A percentile compares a stretch with the other conserved stretches of the same genome.
phyloP scores from a whole-genome alignment of 2,113 vertebrate species.

The Leucosticte australis region DNA sequence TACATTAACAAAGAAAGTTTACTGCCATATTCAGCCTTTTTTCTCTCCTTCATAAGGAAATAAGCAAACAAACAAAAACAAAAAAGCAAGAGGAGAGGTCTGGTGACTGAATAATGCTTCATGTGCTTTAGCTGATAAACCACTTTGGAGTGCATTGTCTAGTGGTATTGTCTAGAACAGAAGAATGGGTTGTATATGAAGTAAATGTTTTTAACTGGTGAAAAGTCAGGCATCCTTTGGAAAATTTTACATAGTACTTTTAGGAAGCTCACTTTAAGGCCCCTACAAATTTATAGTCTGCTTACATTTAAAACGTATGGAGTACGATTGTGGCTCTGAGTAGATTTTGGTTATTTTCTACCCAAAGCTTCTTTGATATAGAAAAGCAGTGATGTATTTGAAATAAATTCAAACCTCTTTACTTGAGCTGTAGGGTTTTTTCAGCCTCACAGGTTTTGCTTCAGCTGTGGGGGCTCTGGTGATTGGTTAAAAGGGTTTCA shows the following conservation, averaged over 20 bases:
- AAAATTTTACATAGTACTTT: neutral
- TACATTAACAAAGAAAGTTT: neutral
- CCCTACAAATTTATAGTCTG: neutral
- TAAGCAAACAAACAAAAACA: neutral
- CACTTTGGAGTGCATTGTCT: neutral
- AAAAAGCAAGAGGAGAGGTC: neutral
- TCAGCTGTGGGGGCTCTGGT: neutral
- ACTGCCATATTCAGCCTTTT: neutral
- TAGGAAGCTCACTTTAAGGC: neutral
- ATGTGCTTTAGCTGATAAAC: neutral
- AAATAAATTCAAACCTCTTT: neutral
- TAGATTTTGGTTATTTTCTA: neutral
- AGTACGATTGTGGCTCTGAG: neutral
- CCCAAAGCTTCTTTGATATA: neutral
- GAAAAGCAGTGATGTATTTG: neutral
- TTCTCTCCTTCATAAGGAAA: neutral
- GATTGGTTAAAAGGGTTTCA: neutral
- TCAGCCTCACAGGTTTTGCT: neutral
- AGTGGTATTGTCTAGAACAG: neutral
- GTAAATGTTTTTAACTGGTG: neutral
- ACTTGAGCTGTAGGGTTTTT: neutral
- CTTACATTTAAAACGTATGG: neutral
- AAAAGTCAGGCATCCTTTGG: neutral
- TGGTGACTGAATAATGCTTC: neutral
- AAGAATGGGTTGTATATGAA: neutral